Percentiles rank a stretch among this genome's conserved stretches.
Conservation (phyloP, 2,113 vertebrate genomes). For the Ranitomeya imitator region DNA sequence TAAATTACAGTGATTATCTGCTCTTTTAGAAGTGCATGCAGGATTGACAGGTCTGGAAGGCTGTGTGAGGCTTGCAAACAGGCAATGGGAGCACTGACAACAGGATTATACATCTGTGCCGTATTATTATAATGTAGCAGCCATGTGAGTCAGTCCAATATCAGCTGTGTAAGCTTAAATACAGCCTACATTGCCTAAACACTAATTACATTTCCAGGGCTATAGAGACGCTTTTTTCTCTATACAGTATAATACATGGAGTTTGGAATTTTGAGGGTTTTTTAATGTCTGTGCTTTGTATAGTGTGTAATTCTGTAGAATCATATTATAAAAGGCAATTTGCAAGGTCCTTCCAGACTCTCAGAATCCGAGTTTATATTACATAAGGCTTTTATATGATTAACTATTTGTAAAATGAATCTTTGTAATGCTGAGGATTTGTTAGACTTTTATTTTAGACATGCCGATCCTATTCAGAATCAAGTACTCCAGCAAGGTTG, state of each 20-base stretch:
- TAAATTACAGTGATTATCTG: constrained; percentile 59
- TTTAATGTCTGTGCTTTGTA: not conserved
- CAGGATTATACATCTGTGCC: constrained; percentile 1
- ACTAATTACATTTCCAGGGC: constrained; percentile 30
- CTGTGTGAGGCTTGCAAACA: not conserved
- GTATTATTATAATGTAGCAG: constrained; percentile 37
- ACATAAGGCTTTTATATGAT: no score
- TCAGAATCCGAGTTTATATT: no score
- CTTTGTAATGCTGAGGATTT: no score
- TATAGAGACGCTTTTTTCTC: not conserved
- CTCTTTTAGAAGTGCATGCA: constrained; percentile 47
- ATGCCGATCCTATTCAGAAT: no score
- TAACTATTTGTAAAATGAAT: no score
- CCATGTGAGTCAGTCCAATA: not conserved
- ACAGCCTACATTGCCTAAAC: not conserved
- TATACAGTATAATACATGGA: not conserved
- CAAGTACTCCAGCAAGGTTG: no score
- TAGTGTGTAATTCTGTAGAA: not conserved
- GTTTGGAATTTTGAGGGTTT: not conserved
- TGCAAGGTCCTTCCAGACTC: not conserved
- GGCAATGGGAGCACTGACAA: constrained; percentile 17
- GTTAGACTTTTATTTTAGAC: no score
- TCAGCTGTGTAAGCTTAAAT: constrained; percentile 30
- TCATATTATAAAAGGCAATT: not conserved
- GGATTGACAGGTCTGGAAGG: constrained; percentile 51